A percentile compares a stretch with the other conserved stretches of the same genome.
Evolutionary conservation across 2,113 vertebrate genomes (phyloP).

Genomic region (Oenanthe oenanthe): DNA sequence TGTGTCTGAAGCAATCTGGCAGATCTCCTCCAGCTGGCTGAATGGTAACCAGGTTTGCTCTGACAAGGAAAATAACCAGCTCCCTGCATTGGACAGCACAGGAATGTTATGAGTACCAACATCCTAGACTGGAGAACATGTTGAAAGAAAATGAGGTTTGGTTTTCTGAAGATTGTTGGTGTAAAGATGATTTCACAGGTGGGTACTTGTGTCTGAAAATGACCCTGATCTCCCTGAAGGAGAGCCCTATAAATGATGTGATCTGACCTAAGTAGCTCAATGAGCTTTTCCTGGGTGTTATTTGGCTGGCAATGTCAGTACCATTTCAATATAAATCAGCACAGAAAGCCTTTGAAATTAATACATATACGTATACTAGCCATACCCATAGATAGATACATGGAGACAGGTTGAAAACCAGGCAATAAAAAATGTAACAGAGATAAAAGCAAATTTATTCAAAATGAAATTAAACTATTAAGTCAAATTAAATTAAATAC

Average conservation of each 20-base stretch:
- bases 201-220: not conserved
- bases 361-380: not conserved
- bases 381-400: not conserved
- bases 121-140: not conserved
- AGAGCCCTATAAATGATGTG: not conserved
- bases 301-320: not conserved
- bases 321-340: not conserved
- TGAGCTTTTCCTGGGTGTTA: not conserved
- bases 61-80: not conserved
- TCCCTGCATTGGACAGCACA: not conserved
- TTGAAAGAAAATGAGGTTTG: not conserved
- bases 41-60: not conserved
- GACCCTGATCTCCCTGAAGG: not conserved
- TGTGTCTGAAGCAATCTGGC: not conserved
- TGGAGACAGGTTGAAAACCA: not conserved
- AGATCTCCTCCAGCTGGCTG: not conserved
- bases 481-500: not conserved
- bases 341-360: not conserved
- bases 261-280: not conserved
- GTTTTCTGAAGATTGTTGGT: not conserved
- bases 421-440: not conserved
- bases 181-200: not conserved
- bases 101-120: not conserved
- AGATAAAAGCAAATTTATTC: not conserved
- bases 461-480: not conserved